Evolutionary conservation across 2,797 vertebrate species (phyloP).

Genomic region (Cirrhinus mrigala): DNA sequence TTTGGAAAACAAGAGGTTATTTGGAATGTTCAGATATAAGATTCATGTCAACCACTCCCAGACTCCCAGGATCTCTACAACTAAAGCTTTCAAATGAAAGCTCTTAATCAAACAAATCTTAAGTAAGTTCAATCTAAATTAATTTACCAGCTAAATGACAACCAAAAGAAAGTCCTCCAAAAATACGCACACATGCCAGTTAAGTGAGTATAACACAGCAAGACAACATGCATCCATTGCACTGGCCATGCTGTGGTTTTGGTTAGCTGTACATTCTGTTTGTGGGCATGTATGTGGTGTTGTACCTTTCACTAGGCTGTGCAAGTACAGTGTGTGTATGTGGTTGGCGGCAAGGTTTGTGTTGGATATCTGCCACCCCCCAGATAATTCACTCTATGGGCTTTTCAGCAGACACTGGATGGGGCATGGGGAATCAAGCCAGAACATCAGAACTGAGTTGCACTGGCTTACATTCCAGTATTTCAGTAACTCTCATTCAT

Average conservation of each 20-base stretch:
- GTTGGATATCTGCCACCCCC: constrained; percentile 75
- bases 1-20: neutral
- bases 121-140: neutral
- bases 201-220: neutral
- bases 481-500: constrained; percentile 22
- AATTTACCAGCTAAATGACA: neutral
- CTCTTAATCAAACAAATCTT: neutral
- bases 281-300: constrained; percentile 67
- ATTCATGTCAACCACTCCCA: neutral
- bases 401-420: constrained; percentile 51
- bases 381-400: constrained; percentile 73
- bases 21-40: neutral
- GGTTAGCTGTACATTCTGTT: neutral
- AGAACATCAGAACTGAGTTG: constrained; percentile 41
- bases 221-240: neutral
- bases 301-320: constrained; percentile 42
- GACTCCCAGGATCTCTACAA: neutral
- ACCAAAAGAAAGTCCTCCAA: neutral
- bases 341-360: constrained; percentile 73
- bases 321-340: constrained; percentile 73
- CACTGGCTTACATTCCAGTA: neutral
- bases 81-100: constrained; percentile 1
- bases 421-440: constrained; percentile 19
- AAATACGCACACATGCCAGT: neutral
- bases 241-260: constrained; percentile 5